Percentiles rank a stretch among this genome's conserved stretches.
Evolutionary conservation across 2,888 invertebrate genomes (phyloP).

Genomic region (Phalangium opilio): DNA sequence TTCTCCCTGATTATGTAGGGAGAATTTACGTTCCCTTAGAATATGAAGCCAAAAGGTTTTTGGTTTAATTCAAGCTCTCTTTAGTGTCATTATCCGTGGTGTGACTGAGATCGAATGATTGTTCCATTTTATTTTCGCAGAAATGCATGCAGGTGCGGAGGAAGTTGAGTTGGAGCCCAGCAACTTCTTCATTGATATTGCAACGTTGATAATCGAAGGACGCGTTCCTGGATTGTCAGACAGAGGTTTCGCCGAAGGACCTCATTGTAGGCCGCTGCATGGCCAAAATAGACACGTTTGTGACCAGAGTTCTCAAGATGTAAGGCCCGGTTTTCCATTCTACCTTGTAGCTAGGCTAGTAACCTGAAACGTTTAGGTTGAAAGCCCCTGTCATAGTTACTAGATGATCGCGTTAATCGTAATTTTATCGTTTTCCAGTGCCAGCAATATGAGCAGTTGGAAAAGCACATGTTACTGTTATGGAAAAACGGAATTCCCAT

Average conservation of each 20-base stretch:
- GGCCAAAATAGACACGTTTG: constrained; percentile 26
- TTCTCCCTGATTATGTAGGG: too few species aligned
- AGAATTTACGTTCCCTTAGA: too few species aligned
- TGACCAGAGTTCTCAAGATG: constrained; percentile 24
- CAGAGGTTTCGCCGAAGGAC: constrained; percentile 50
- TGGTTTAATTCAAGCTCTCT: too few species aligned
- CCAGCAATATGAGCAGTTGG: constrained; percentile 38
- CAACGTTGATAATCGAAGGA: constrained; percentile 45
- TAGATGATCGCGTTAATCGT: too few species aligned
- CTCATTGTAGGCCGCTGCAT: constrained; percentile 39
- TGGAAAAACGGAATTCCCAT: constrained; percentile 56
- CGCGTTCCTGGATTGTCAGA: constrained; percentile 37
- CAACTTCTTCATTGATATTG: constrained; percentile 40
- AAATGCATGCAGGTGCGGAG: constrained; percentile 22
- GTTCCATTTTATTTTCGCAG: constrained; percentile 10
- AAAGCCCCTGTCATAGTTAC: background rate
- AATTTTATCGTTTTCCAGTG: constrained; percentile 34
- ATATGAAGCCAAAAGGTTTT: too few species aligned
- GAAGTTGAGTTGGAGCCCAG: constrained; percentile 35
- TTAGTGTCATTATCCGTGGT: too few species aligned
- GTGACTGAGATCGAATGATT: too few species aligned
- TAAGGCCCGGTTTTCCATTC: constrained; percentile 18
- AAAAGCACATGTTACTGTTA: constrained; percentile 43
- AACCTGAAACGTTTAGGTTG: background rate
- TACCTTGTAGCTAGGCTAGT: background rate